These are phyloP conservation scores for Cheilosia scutellata DNA, from an alignment of 2,888 invertebrate species.

Conservation along the genomic window DNA sequence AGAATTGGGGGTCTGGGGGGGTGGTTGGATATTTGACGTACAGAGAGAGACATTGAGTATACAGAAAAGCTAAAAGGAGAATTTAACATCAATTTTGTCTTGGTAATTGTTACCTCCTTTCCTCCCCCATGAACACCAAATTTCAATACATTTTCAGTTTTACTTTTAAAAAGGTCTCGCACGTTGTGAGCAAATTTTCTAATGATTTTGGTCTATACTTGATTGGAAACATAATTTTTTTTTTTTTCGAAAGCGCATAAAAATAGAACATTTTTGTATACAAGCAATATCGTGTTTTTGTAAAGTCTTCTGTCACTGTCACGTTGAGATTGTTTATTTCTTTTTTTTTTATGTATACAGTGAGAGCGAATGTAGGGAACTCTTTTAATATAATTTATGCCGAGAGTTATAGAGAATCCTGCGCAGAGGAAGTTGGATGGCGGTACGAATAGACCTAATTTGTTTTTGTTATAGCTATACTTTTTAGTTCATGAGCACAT, in stretches of 20 bases:
- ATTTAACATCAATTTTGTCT: conserved; percentile 3
- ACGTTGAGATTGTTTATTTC: not conserved
- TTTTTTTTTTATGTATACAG: conserved; percentile 21
- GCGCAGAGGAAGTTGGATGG: conserved; percentile 12
- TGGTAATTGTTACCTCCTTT: not conserved
- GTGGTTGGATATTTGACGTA: not conserved
- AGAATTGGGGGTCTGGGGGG: not conserved
- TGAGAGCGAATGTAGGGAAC: conserved; percentile 7
- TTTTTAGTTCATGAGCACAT: not conserved
- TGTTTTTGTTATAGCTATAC: not conserved
- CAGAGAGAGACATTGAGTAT: conserved; percentile 7
- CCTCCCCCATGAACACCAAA: not conserved
- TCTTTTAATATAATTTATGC: conserved; percentile 6
- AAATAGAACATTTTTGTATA: conserved; percentile 36
- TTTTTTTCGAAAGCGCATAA: not conserved
- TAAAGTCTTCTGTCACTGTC: conserved; percentile 28
- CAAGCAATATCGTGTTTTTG: conserved; percentile 29
- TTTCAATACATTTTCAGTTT: conserved; percentile 20
- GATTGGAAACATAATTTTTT: not conserved
- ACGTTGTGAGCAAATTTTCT: not conserved
- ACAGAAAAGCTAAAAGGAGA: conserved; percentile 10
- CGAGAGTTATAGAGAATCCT: conserved; percentile 15
- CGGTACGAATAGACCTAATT: not conserved
- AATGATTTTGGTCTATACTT: not conserved
- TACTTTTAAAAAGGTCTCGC: not conserved